Percentiles rank a stretch among this genome's conserved stretches.
phyloP scores from a whole-genome alignment of 2,888 invertebrate species.

The Plagodis dolabraria region DNA sequence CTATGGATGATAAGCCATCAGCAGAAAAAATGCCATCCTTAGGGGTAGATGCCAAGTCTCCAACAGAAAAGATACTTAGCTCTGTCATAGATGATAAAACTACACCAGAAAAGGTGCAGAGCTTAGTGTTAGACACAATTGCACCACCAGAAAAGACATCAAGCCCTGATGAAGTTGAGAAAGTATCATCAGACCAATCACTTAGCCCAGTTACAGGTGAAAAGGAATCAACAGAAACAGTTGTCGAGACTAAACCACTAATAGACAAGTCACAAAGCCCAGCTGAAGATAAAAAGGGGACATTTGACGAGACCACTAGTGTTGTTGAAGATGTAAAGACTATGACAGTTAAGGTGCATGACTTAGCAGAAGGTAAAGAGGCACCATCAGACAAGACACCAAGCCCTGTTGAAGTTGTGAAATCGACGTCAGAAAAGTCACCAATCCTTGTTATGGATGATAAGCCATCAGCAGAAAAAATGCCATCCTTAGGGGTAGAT shows the following conservation, averaged over 20 bases:
- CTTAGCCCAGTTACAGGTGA: neutral
- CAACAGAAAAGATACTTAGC: slow-evolving; percentile 3
- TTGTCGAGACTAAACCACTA: too few species aligned
- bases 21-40: slow-evolving; percentile 3
- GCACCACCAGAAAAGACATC: neutral
- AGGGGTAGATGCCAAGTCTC: slow-evolving; percentile 2
- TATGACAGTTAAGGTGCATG: neutral
- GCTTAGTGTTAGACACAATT: slow-evolving; percentile 4
- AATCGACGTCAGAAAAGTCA: neutral
- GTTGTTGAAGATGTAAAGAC: neutral
- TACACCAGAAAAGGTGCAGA: slow-evolving; percentile 7
- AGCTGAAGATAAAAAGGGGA: neutral
- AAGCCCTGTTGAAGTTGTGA: slow-evolving; percentile 6
- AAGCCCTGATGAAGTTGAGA: neutral
- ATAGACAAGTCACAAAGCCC: neutral
- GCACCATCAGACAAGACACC: neutral
- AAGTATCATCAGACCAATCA: neutral
- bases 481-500: neutral
- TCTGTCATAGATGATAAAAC: slow-evolving; percentile 13
- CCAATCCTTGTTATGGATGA: slow-evolving; percentile 5
- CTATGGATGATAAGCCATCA: too few species aligned
- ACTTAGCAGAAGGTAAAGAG: neutral
- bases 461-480: neutral
- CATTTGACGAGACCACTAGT: neutral
- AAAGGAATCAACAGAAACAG: too few species aligned